These are phyloP conservation scores for Bolinopsis microptera DNA, from an alignment of 37 sponge, comb jelly and placozoan species.

Conservation along the genomic window DNA sequence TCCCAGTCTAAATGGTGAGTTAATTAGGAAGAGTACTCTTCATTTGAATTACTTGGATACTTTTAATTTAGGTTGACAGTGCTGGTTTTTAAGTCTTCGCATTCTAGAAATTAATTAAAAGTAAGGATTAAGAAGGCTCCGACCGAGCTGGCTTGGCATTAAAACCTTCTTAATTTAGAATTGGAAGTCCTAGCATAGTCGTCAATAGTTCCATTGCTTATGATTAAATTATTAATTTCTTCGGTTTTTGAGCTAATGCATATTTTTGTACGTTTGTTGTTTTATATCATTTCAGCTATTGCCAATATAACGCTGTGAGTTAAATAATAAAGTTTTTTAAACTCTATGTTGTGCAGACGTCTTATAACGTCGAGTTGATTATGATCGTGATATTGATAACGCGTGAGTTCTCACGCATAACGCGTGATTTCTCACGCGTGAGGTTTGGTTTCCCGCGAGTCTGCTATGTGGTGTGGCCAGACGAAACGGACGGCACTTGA, in stretches of 20 bases:
- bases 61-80: no score
- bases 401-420: neutral
- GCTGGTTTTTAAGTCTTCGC: no score
- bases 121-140: no score
- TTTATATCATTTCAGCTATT: neutral
- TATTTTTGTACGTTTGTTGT: neutral
- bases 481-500: neutral
- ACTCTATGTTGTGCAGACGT: neutral
- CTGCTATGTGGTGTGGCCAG: constrained; percentile 67
- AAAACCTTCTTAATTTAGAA: neutral
- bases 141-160: neutral
- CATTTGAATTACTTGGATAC: no score
- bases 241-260: neutral
- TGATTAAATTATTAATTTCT: neutral
- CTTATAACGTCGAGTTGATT: no score
- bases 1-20: no score
- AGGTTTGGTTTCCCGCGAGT: neutral
- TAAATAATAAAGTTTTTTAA: neutral
- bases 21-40: no score
- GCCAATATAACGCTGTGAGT: neutral
- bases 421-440: neutral
- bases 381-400: no score
- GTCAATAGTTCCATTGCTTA: neutral
- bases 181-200: neutral
- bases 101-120: no score